phyloP scores from a whole-genome alignment of 2,113 vertebrate species.

The Poicephalus gulielmi region DNA sequence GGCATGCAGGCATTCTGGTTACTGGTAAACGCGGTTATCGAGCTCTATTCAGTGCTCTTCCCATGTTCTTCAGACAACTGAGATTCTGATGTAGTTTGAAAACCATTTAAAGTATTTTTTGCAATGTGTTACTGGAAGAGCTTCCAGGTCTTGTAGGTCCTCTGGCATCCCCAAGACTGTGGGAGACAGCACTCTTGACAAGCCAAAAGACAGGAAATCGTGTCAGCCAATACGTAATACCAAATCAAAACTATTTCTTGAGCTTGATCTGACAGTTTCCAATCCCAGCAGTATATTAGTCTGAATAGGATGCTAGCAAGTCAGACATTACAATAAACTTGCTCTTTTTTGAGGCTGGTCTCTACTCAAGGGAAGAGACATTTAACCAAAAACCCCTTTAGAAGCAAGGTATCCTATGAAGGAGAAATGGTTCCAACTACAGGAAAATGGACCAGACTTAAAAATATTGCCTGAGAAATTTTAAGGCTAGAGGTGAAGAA shows the following conservation, averaged over 20 bases:
- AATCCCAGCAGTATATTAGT: not conserved
- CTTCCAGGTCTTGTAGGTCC: conserved; percentile 23
- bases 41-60: conserved; percentile 32
- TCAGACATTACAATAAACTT: not conserved
- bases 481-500: not conserved
- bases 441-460: not conserved
- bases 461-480: not conserved
- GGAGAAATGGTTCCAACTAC: not conserved
- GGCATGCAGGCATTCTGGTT: conserved; percentile 51
- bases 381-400: not conserved
- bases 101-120: conserved; percentile 22
- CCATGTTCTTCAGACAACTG: conserved; percentile 47
- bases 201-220: not conserved
- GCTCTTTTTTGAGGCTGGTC: not conserved
- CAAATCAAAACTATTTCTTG: conserved; percentile 30
- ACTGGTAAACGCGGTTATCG: conserved; percentile 34
- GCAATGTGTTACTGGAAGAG: not conserved
- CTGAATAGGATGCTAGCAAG: not conserved
- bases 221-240: not conserved
- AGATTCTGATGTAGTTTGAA: conserved; percentile 32
- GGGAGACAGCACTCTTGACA: not conserved
- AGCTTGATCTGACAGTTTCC: not conserved
- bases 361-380: not conserved
- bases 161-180: not conserved
- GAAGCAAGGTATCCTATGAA: not conserved